Evolutionary conservation across 2,797 vertebrate genomes (phyloP), one percentile per base, ranked within the genome.

Genomic region (Sebastes variabilis): DNA sequence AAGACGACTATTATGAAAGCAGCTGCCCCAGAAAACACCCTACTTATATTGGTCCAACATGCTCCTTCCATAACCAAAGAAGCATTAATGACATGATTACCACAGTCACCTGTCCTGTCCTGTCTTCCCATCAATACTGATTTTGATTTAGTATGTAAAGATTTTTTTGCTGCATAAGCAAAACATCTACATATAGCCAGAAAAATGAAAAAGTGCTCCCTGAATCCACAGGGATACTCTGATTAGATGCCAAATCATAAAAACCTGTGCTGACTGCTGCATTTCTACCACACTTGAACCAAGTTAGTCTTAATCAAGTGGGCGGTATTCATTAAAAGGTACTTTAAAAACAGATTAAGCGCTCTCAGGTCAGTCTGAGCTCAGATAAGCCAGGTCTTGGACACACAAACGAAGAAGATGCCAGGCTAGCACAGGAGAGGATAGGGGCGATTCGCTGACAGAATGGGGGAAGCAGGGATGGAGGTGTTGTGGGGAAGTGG

Each of bases 301-400:
- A 32, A 77, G 64, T 77, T 88, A 1, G n/a, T 84, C 78, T 84
- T 76, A 86, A 90, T 88, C 59, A 71, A 82, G 75, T 75, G 42
- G 80, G 79, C 38, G 52, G 87, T 83, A 82, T 80, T 88, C 80
- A 92, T 92, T 88, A 87, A 91, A 90, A 76, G 70, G 61, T 71
- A 77, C 74, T 92, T 93, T 85, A 79, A 71, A 90, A 88, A 80
- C 62, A 86, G 73, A 85, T 84, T 72, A 80, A 78, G 78, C 58
- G 42, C 68, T 79, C 77, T 80, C 42, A 36, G 86, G 83, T 87
- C 75, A 75, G 75, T 59, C 71, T 61, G 58, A 9, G 4, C 72
- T 70, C 67, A 75, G 66, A 87, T 80, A 69, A 89, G 68, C 29
- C 61, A 72, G 29, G 69, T 69, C 65, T 79, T 9, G 30, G 77